These are phyloP conservation scores for Chiloscyllium punctatum DNA, from an alignment of 2,797 vertebrate genomes.

Conservation along the genomic window DNA sequence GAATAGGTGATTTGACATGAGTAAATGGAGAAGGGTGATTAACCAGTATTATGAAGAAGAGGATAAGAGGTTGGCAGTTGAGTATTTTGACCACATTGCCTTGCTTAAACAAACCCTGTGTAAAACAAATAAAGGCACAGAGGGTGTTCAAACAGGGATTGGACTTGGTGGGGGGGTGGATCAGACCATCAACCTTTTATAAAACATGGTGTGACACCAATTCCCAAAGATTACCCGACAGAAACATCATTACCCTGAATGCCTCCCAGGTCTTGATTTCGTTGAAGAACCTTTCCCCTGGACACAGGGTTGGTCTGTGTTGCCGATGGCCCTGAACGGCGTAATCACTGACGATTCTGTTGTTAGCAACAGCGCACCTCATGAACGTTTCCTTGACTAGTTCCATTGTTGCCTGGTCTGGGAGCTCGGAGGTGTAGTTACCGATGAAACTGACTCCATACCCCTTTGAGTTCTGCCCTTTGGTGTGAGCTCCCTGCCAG, in stretches of 20 bases:
- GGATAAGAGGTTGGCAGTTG: neutral
- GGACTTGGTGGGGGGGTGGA: too few relatives aligned
- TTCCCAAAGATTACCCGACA: neutral
- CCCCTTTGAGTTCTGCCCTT: slow-evolving; percentile 62
- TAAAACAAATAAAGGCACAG: neutral
- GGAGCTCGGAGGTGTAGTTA: slow-evolving; percentile 62
- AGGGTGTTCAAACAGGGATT: neutral
- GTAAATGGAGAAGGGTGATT: too few relatives aligned
- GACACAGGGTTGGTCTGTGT: slow-evolving; percentile 64
- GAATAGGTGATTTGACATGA: too few relatives aligned
- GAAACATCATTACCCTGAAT: slow-evolving; percentile 53
- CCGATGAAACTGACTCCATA: slow-evolving; percentile 76
- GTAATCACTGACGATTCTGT: slow-evolving; percentile 58
- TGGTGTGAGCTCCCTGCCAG: slow-evolving; percentile 68
- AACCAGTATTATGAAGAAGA: neutral
- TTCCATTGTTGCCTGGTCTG: slow-evolving; percentile 51
- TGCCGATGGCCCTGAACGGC: slow-evolving; percentile 74
- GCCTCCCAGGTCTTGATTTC: slow-evolving; percentile 70
- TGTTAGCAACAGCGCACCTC: slow-evolving; percentile 58
- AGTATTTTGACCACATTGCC: neutral
- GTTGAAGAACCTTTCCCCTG: slow-evolving; percentile 67
- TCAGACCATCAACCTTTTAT: neutral
- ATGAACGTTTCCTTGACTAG: slow-evolving; percentile 59
- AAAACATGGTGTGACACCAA: neutral
- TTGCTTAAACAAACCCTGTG: neutral